Base-by-base conservation (phyloP, 2,888 invertebrate genomes). In the Lasioglossum figueresi region DNA sequence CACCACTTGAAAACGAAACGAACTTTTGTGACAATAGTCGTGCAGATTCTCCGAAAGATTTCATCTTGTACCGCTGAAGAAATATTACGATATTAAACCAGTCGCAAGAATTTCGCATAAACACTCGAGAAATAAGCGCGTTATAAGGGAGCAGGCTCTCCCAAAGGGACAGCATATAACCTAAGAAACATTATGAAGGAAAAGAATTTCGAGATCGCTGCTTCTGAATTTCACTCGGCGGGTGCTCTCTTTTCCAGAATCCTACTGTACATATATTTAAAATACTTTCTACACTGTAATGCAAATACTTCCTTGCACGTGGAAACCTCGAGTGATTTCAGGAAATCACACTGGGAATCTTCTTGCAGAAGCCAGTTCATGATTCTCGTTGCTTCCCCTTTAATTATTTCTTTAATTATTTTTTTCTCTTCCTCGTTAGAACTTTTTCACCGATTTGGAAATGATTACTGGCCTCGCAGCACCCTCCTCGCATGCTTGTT, bases 141-240 rank as follows among this genome's bases (percentile, higher is more conserved):
- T 59, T 59, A 16, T 27, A 63, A 16, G 63, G 63, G 31, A 63
- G 16, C 31, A 31, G 16, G 63, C 2, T 16, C 16, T 16, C 63
- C 31, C 31, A 16, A 31, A 31, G 31, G 63, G 16, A 5, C 16
- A 31, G 63, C 31, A 16, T 63, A 63, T 63, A 63, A 63, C 14
- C 63, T 63, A 63, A 31, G 63, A 16, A 63, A 63, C 63, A 63
- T 63, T 63, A 63, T 16, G 59, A 59, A 27, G 27, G 27, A 16
- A 63, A 63, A 63, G 63, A 63, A 63, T 63, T 31, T 63, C 63
- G 63, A 31, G 63, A 63, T 63, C 63, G 63, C 16, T 63, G 27
- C 0, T 31, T 16, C 31, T 63, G 31, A 63, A 63, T 63, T 63
- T 63, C 31, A 27, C 31, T 63, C 31, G 63, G 14, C 1, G 31